Evolutionary conservation across 2,888 invertebrate species (phyloP).

Genomic region (Cerastoderma edule): DNA sequence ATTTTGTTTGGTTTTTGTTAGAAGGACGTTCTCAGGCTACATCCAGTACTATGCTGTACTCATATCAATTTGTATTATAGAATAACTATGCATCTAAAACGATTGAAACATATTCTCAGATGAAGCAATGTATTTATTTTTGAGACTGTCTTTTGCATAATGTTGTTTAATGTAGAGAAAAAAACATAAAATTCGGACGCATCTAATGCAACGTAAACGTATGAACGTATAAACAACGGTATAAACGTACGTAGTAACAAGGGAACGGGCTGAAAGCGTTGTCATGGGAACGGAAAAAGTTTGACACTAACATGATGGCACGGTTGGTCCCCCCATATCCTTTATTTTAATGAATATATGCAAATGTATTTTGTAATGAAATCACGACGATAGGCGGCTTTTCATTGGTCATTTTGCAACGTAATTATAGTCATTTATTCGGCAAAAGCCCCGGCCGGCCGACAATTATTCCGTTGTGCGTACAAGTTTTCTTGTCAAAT

Average conservation of each 20-base stretch:
- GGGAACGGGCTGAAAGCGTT: conserved; percentile 10
- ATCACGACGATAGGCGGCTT: conserved; percentile 51
- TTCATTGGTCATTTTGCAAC: conserved; percentile 61
- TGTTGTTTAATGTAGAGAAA: too few relatives aligned
- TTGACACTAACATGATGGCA: conserved; percentile 55
- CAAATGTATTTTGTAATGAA: conserved; percentile 67
- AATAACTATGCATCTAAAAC: too few relatives aligned
- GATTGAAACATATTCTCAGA: too few relatives aligned
- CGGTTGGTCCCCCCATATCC: conserved; percentile 39
- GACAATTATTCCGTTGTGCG: conserved; percentile 61
- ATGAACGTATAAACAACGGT: too few relatives aligned
- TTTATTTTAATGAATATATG: conserved; percentile 64
- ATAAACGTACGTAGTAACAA: too few relatives aligned
- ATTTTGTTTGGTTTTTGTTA: too few relatives aligned
- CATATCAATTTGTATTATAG: too few relatives aligned
- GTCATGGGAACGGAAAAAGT: conserved; percentile 38
- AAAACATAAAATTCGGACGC: too few relatives aligned
- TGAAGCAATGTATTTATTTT: not conserved
- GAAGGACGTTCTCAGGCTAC: too few relatives aligned
- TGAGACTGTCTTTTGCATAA: not conserved
- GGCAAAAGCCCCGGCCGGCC: conserved; percentile 32
- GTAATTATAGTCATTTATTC: conserved; percentile 65
- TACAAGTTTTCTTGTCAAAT: conserved; percentile 65
- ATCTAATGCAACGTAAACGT: too few relatives aligned
- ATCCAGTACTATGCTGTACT: too few relatives aligned